Conservation (phyloP, 1,140 invertebrate genomes). For the Eumeta japonica region DNA sequence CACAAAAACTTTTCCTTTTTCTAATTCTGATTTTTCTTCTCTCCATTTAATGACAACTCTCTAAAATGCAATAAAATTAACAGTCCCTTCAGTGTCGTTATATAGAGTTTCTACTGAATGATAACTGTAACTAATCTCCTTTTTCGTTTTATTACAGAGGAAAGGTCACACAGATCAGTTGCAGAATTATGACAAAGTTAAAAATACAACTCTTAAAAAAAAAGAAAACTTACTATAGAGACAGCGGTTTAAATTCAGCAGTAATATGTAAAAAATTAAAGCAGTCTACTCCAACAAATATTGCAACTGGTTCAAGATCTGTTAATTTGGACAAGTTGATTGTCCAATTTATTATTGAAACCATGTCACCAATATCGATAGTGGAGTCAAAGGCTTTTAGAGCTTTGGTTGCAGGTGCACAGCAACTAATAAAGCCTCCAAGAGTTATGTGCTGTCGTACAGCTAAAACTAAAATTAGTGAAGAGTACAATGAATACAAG, state of each 20-base stretch:
- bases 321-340: conserved; percentile 18
- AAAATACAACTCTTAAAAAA: conserved; percentile 9
- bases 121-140: too few relatives aligned
- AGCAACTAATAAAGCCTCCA: conserved; percentile 13
- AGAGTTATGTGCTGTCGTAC: conserved; percentile 17
- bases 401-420: conserved; percentile 18
- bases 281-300: conserved; percentile 9
- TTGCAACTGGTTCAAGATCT: conserved; percentile 6
- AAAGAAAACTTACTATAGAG: conserved; percentile 10
- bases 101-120: too few relatives aligned
- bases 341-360: conserved; percentile 15
- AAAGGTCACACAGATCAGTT: conserved; percentile 9
- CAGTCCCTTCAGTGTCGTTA: too few relatives aligned
- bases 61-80: too few relatives aligned
- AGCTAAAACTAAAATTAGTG: too few relatives aligned
- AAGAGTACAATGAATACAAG: too few relatives aligned
- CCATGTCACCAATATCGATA: conserved; percentile 17
- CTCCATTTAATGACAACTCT: too few relatives aligned
- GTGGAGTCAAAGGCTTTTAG: conserved; percentile 16
- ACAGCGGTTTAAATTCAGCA: conserved; percentile 6
- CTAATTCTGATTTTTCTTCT: too few relatives aligned
- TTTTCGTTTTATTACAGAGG: conserved; percentile 7
- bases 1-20: too few relatives aligned
- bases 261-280: conserved; percentile 10
- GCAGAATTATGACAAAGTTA: conserved; percentile 11